Conservation (phyloP, 2,888 invertebrate species). For the Rhamnusium bicolor region DNA sequence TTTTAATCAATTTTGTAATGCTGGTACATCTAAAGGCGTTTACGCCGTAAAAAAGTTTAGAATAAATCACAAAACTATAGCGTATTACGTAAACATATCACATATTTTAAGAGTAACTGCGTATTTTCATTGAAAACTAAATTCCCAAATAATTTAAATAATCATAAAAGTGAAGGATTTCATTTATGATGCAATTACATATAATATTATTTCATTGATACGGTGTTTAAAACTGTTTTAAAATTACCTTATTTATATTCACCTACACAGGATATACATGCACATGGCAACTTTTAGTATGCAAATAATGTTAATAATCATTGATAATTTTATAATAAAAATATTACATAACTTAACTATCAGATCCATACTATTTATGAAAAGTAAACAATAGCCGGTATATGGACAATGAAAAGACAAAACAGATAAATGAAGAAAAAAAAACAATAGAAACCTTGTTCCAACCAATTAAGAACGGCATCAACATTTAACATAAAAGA, state of each 20-base stretch:
- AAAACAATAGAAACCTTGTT: conserved; percentile 5
- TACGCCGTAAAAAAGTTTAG: no score
- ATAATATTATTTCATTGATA: background rate
- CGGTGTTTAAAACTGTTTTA: background rate
- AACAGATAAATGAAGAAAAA: conserved; percentile 2
- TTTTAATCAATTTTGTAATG: no score
- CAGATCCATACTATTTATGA: background rate
- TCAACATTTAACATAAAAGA: background rate
- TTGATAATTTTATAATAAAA: background rate
- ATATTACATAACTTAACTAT: background rate
- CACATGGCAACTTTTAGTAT: background rate
- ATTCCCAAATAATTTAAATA: background rate
- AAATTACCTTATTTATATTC: background rate
- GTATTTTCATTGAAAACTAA: background rate
- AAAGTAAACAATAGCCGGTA: background rate
- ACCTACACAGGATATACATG: background rate
- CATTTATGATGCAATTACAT: background rate
- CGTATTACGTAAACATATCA: no score
- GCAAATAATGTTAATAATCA: background rate
- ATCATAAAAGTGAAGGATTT: background rate
- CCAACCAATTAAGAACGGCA: background rate
- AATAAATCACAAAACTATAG: no score
- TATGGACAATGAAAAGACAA: conserved; percentile 4
- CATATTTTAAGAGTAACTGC: background rate
- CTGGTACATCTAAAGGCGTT: no score